Percentiles rank a stretch among this genome's conserved stretches.
phyloP scores from a whole-genome alignment of 1,140 invertebrate genomes.

The Dendroctonus ponderosae region DNA sequence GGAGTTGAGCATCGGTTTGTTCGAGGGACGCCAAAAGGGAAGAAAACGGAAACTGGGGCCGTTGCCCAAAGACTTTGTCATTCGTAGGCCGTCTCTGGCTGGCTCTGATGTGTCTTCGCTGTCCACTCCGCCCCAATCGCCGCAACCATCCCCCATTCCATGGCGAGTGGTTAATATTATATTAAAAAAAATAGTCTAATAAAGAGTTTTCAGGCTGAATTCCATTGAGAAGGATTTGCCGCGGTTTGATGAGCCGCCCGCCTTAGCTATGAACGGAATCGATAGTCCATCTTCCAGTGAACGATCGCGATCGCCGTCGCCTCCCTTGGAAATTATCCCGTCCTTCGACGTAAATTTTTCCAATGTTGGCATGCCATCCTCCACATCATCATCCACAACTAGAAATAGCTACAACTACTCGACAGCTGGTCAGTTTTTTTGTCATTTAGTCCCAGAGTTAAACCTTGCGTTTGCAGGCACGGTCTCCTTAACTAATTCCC shows the following conservation, averaged over 20 bases:
- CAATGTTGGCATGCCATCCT: constrained; percentile 20
- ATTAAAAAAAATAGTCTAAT: no score
- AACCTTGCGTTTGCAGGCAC: no score
- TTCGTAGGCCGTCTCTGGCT: constrained; percentile 54
- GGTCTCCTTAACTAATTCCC: constrained; percentile 5
- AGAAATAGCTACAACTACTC: constrained; percentile 35
- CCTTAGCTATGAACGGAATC: constrained; percentile 38
- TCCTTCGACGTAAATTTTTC: constrained; percentile 36
- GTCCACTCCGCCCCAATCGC: constrained; percentile 40
- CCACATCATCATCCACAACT: neutral
- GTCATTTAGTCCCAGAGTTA: no score
- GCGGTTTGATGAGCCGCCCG: constrained; percentile 38
- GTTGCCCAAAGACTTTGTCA: constrained; percentile 69
- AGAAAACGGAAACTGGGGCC: constrained; percentile 79
- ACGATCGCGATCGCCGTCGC: constrained; percentile 46
- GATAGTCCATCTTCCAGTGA: constrained; percentile 41
- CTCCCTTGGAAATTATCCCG: constrained; percentile 39
- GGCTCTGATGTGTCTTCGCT: constrained; percentile 32
- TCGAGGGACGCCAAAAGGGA: no score
- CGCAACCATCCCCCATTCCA: constrained; percentile 45
- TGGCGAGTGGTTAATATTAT: constrained; percentile 36
- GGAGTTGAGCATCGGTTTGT: constrained; percentile 54
- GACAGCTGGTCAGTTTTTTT: constrained; percentile 18
- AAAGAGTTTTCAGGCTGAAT: constrained; percentile 34
- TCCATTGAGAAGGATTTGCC: constrained; percentile 38